Evolutionary conservation across 2,888 invertebrate species (phyloP).

Genomic region (Dryocosmus kuriphilus): DNA sequence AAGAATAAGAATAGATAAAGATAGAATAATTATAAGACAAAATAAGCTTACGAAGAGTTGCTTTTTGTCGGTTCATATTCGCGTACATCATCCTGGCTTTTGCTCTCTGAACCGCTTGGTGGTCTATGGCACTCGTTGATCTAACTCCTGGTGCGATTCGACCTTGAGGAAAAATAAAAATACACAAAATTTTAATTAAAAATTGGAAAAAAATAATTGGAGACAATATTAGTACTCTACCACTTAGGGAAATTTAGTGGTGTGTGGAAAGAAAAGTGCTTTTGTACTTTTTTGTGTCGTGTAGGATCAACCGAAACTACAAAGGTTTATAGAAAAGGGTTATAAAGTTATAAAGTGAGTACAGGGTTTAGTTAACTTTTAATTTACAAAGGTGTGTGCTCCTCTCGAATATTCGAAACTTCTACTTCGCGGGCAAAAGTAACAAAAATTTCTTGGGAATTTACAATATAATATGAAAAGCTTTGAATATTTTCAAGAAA

Average conservation of each 20-base stretch:
- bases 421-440: too few species aligned
- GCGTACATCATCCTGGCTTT: slow-evolving; percentile 91
- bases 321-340: slow-evolving; percentile 4
- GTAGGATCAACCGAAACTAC: slow-evolving; percentile 21
- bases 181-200: neutral
- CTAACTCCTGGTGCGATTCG: slow-evolving; percentile 77
- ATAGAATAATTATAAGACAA: neutral
- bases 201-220: neutral
- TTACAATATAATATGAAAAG: neutral
- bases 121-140: slow-evolving; percentile 95
- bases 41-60: slow-evolving; percentile 85
- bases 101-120: slow-evolving; percentile 93
- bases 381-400: slow-evolving; percentile 1
- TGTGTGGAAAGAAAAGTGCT: slow-evolving; percentile 13
- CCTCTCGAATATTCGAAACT: slow-evolving; percentile 7
- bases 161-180: slow-evolving; percentile 55
- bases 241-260: neutral
- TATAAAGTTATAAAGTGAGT: too few species aligned
- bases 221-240: neutral
- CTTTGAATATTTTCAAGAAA: neutral
- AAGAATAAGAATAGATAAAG: neutral
- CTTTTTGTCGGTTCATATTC: slow-evolving; percentile 88
- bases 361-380: neutral
- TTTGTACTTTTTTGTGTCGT: neutral
- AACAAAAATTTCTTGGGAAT: too few species aligned